Evolutionary conservation across 2,888 invertebrate species (phyloP).

Genomic region (Rhogogaster chlorosoma): DNA sequence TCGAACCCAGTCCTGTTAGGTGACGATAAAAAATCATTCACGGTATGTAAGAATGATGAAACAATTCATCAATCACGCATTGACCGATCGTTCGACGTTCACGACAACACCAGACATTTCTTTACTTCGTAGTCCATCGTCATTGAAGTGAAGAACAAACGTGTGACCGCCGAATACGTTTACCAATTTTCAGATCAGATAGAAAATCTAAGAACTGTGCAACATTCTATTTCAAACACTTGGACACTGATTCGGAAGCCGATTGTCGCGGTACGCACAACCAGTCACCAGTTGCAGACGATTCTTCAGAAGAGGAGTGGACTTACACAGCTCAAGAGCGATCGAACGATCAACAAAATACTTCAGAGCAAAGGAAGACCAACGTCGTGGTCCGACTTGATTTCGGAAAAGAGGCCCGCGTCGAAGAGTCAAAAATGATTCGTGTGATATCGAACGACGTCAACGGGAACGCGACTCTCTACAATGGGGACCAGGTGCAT

Average conservation of each 20-base stretch:
- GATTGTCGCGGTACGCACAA: constrained; percentile 75
- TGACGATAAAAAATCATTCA: neutral
- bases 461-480: constrained; percentile 43
- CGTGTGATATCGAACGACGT: constrained; percentile 52
- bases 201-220: constrained; percentile 90
- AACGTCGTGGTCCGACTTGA: constrained; percentile 70
- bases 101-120: neutral
- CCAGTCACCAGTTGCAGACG: constrained; percentile 77
- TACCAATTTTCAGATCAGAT: constrained; percentile 80
- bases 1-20: neutral
- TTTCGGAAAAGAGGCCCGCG: constrained; percentile 65
- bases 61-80: neutral
- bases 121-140: neutral
- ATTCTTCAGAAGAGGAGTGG: constrained; percentile 86
- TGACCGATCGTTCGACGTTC: neutral
- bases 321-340: constrained; percentile 79
- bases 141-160: neutral
- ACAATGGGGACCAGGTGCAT: constrained; percentile 58
- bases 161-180: constrained; percentile 8
- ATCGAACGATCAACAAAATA: constrained; percentile 58
- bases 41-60: neutral
- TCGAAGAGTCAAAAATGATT: constrained; percentile 59
- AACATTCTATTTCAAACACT: constrained; percentile 92
- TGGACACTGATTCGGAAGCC: constrained; percentile 91
- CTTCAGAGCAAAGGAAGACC: constrained; percentile 63